These are phyloP conservation scores for Marcusenius ussheri DNA, from an alignment of 2,113 vertebrate species.

Conservation along the genomic window DNA sequence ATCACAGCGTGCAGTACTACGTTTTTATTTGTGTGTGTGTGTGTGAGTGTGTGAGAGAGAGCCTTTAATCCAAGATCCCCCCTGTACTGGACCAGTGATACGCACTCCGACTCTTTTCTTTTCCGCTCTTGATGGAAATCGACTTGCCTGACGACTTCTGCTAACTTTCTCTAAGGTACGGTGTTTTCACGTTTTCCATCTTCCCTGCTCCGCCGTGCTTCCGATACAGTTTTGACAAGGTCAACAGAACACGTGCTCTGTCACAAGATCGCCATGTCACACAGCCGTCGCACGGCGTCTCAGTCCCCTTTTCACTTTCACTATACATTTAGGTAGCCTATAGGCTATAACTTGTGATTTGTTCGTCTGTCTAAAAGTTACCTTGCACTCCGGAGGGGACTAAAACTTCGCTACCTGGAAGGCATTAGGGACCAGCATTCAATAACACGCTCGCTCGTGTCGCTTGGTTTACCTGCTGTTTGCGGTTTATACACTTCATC, in stretches of 20 bases:
- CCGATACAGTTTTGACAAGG: not conserved
- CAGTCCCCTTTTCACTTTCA: not conserved
- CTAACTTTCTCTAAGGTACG: conserved; percentile 18
- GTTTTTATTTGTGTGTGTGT: not conserved
- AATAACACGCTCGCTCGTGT: not conserved
- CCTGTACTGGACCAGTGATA: not conserved
- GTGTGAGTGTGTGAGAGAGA: too few relatives aligned
- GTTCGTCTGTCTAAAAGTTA: not conserved
- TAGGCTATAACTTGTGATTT: not conserved
- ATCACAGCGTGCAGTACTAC: not conserved
- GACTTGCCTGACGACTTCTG: conserved; percentile 5
- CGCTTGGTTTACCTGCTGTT: not conserved
- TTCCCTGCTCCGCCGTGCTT: not conserved
- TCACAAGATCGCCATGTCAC: not conserved
- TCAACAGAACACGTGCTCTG: conserved; percentile 6
- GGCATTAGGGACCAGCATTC: not conserved
- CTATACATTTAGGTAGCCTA: not conserved
- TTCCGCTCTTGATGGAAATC: conserved; percentile 9
- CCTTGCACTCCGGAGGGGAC: not conserved
- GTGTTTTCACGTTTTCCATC: not conserved
- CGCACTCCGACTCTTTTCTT: not conserved
- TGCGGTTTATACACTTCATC: not conserved
- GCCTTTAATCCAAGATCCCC: not conserved
- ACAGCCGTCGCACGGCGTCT: not conserved
- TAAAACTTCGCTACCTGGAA: not conserved